phyloP scores from a whole-genome alignment of 2,888 invertebrate species.

The Acrobasis repandana region DNA sequence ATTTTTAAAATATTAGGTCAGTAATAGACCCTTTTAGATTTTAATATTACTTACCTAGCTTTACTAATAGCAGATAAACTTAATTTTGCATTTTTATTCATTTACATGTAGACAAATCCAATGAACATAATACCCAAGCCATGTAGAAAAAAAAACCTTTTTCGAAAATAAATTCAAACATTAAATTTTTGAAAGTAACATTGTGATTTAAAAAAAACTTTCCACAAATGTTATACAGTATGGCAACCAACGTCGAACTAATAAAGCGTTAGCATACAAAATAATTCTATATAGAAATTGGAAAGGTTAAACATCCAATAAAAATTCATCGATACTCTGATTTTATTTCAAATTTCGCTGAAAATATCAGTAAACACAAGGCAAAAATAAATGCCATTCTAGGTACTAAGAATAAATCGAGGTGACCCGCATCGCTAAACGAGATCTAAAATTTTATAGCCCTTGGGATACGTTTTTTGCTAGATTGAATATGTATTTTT shows the following conservation, averaged over 20 bases:
- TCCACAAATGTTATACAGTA: not conserved
- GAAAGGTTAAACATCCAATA: not conserved
- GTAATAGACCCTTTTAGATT: too few relatives aligned
- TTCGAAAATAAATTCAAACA: too few relatives aligned
- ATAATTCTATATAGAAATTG: not conserved
- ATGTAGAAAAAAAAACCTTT: too few relatives aligned
- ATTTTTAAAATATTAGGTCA: too few relatives aligned
- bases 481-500: not conserved
- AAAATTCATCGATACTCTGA: not conserved
- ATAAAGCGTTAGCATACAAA: not conserved
- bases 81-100: too few relatives aligned
- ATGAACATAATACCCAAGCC: too few relatives aligned
- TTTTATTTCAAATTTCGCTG: not conserved
- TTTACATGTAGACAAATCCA: too few relatives aligned
- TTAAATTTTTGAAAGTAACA: too few relatives aligned
- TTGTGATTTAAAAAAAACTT: too few relatives aligned
- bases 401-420: not conserved
- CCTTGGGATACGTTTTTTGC: not conserved
- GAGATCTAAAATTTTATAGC: conserved; percentile 1
- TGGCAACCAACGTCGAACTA: not conserved
- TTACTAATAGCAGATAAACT: too few relatives aligned
- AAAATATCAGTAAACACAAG: not conserved
- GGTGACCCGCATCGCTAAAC: not conserved
- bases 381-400: not conserved
- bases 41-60: too few relatives aligned